Evolutionary conservation across 2,797 vertebrate genomes (phyloP).

Genomic region (Merluccius polli): DNA sequence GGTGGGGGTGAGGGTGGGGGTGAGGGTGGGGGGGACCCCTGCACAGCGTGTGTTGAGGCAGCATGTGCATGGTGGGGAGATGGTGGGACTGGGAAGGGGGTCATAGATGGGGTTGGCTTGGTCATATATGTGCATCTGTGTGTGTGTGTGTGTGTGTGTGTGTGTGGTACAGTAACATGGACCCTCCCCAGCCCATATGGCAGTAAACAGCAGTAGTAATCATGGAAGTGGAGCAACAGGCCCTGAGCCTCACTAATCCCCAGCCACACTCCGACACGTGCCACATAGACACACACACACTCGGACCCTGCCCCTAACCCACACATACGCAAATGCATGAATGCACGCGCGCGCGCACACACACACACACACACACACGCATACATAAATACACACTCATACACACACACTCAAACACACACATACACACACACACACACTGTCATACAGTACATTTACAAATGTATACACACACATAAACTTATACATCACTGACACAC

Average conservation of each 20-base stretch:
- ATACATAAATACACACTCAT: constrained; percentile 22
- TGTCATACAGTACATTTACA: no score
- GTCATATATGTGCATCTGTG: constrained; percentile 8
- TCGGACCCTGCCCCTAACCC: constrained; percentile 21
- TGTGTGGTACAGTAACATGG: constrained; percentile 43
- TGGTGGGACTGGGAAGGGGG: constrained; percentile 24
- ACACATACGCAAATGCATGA: constrained; percentile 3
- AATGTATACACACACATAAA: background rate
- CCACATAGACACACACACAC: constrained; percentile 61
- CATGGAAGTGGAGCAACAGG: constrained; percentile 78
- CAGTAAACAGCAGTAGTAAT: constrained; percentile 74
- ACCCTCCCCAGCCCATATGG: constrained; percentile 66
- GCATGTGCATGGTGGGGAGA: constrained; percentile 26
- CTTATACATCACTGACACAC: background rate
- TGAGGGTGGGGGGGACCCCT: background rate
- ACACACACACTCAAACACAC: constrained; percentile 27
- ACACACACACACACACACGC: constrained; percentile 26
- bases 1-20: constrained; percentile 5
- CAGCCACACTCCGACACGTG: constrained; percentile 73
- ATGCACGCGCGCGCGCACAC: background rate
- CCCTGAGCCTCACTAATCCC: constrained; percentile 73
- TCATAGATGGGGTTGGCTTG: constrained; percentile 10
- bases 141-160: constrained; percentile 22
- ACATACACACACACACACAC: constrained; percentile 43
- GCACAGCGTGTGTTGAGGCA: constrained; percentile 24